These are phyloP conservation scores for Ptychadena robeensis DNA, from an alignment of 2,797 vertebrate species.

Conservation along the genomic window DNA sequence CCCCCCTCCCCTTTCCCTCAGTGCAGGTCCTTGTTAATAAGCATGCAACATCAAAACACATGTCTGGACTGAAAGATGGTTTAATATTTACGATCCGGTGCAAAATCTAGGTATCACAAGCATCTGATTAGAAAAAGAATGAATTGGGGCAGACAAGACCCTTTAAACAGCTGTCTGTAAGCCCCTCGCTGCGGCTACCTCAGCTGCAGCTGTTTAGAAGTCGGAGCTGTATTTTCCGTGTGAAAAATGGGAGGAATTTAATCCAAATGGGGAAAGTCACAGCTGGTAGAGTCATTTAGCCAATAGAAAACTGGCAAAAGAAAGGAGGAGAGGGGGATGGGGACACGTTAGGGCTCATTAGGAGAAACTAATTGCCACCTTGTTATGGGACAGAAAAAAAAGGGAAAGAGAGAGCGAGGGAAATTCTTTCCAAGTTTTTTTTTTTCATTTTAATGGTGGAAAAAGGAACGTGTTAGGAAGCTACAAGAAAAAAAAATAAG, in stretches of 20 bases:
- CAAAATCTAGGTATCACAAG: not conserved
- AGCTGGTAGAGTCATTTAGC: slow-evolving; percentile 60
- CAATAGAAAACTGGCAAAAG: slow-evolving; percentile 55
- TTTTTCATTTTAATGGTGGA: slow-evolving; percentile 52
- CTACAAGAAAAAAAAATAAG: slow-evolving; percentile 29
- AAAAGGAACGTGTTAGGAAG: slow-evolving; percentile 69
- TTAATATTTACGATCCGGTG: not conserved
- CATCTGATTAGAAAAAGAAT: not conserved
- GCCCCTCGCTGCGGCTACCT: slow-evolving; percentile 1
- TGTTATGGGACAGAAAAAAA: slow-evolving; percentile 58
- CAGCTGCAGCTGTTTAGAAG: slow-evolving; percentile 48
- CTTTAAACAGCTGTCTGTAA: slow-evolving; percentile 56
- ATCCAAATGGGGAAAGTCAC: slow-evolving; percentile 39
- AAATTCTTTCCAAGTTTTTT: slow-evolving; percentile 53
- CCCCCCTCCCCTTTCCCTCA: no score
- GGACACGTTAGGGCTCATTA: slow-evolving; percentile 59
- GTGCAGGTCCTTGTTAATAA: not conserved
- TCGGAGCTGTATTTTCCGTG: slow-evolving; percentile 53
- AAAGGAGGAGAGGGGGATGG: slow-evolving; percentile 19
- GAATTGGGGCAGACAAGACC: slow-evolving; percentile 29
- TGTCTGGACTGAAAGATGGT: slow-evolving; percentile 1
- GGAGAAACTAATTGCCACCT: slow-evolving; percentile 62
- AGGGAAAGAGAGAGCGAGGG: slow-evolving; percentile 35
- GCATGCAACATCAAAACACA: not conserved
- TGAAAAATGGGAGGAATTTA: slow-evolving; percentile 50